Evolutionary conservation across 2,888 invertebrate genomes (phyloP).

Genomic region (Diogma glabrata): DNA sequence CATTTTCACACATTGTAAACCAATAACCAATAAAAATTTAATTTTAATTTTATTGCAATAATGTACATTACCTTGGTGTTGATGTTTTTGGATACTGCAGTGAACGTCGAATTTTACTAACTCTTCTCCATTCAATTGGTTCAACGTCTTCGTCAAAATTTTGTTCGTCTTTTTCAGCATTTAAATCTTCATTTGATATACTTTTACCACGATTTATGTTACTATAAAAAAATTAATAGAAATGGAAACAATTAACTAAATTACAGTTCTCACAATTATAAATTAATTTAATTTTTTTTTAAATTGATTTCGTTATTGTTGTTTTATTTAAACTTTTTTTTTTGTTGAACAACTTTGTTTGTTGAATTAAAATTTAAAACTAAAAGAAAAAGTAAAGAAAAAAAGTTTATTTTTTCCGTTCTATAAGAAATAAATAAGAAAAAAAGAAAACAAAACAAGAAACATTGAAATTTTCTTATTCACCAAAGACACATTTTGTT

Average conservation of each 20-base stretch:
- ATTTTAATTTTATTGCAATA: too few species aligned
- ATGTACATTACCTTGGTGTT: slow-evolving; percentile 14
- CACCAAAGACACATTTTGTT: slow-evolving; percentile 2
- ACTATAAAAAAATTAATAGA: slow-evolving; percentile 5
- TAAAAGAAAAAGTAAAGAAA: neutral
- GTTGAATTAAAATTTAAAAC: slow-evolving; percentile 7
- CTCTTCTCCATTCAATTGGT: slow-evolving; percentile 51
- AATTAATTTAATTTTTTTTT: too few species aligned
- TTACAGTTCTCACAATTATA: slow-evolving; percentile 2
- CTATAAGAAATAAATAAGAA: slow-evolving; percentile 3
- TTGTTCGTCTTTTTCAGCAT: slow-evolving; percentile 29
- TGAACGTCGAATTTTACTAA: slow-evolving; percentile 51
- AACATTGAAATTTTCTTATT: too few species aligned
- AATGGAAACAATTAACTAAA: slow-evolving; percentile 1
- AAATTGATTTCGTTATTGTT: neutral
- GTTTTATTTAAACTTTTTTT: neutral
- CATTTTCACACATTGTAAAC: too few species aligned
- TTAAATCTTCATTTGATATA: slow-evolving; percentile 41
- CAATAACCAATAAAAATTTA: too few species aligned
- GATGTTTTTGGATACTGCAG: slow-evolving; percentile 50
- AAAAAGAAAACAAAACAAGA: neutral
- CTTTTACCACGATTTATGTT: slow-evolving; percentile 28
- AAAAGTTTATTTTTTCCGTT: neutral
- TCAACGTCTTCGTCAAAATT: slow-evolving; percentile 37
- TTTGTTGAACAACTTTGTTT: slow-evolving; percentile 1